phyloP scores from a whole-genome alignment of 2,113 vertebrate species.

The Pitta sordida region DNA sequence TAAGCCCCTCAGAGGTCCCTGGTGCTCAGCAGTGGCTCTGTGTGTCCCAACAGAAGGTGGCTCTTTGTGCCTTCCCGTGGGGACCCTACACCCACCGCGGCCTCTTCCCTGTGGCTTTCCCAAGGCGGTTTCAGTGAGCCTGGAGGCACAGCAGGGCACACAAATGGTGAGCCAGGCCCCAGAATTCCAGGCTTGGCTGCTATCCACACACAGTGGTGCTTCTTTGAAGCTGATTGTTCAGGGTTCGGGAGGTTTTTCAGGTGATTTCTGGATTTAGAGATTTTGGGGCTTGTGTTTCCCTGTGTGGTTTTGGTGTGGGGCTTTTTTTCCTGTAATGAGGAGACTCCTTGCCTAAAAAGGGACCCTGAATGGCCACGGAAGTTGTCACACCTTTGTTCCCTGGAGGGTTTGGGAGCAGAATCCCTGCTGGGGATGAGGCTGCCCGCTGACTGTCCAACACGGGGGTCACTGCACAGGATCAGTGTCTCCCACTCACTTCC shows the following conservation, averaged over 20 bases:
- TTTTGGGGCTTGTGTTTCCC: background rate
- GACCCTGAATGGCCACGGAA: rapidly evolving
- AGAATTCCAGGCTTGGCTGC: background rate
- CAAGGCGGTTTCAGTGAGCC: background rate
- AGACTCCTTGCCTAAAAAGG: background rate
- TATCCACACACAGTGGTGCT: background rate
- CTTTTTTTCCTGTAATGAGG: background rate
- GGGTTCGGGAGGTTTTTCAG: background rate
- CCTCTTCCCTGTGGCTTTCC: background rate
- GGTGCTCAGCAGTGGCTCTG: background rate
- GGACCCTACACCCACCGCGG: rapidly evolving
- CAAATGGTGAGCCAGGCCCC: background rate
- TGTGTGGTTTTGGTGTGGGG: background rate
- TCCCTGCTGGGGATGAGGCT: background rate
- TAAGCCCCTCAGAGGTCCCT: background rate
- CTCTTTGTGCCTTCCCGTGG: background rate
- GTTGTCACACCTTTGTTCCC: background rate
- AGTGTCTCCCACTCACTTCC: background rate
- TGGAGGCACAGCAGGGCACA: background rate
- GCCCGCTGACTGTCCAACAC: background rate
- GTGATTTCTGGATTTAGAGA: background rate
- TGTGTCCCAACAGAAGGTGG: background rate
- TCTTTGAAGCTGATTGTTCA: background rate
- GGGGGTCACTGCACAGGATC: background rate
- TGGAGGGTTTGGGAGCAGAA: background rate